A percentile compares a stretch with the other conserved stretches of the same genome.
Conservation (phyloP, 2,888 invertebrate species). For the Rhagonycha fulva region DNA sequence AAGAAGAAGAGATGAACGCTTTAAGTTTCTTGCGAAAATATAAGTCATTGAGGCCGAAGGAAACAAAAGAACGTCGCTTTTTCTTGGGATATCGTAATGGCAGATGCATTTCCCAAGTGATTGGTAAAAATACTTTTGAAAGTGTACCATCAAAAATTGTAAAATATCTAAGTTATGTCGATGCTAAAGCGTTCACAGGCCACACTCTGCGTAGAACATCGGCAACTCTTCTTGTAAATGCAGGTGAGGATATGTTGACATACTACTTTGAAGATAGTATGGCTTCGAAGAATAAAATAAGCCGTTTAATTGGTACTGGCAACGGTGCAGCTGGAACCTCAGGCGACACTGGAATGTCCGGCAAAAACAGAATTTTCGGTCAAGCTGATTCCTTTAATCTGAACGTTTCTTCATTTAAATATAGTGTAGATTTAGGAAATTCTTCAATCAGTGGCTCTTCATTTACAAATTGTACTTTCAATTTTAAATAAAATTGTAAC, state of each 20-base stretch:
- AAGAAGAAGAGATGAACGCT: constrained; percentile 27
- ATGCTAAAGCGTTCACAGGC: constrained; percentile 16
- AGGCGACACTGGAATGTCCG: too few species aligned
- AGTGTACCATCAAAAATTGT: constrained; percentile 11
- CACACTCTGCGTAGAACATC: constrained; percentile 16
- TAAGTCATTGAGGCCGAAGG: constrained; percentile 6
- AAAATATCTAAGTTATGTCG: constrained; percentile 9
- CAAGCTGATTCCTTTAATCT: too few species aligned
- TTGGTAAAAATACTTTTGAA: constrained; percentile 13
- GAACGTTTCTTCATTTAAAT: too few species aligned
- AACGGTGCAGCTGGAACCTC: too few species aligned
- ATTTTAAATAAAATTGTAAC: too few species aligned
- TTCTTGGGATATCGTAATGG: constrained; percentile 15
- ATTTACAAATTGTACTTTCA: too few species aligned
- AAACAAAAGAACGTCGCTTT: constrained; percentile 5
- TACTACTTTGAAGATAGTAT: constrained; percentile 2
- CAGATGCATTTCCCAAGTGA: neutral
- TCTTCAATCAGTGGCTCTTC: too few species aligned
- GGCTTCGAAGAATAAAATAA: constrained; percentile 12
- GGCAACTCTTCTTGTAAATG: constrained; percentile 11
- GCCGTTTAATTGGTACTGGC: constrained; percentile 5
- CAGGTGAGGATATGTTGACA: constrained; percentile 10
- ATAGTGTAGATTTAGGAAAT: too few species aligned
- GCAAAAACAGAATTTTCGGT: too few species aligned
- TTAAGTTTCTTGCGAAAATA: constrained; percentile 17